phyloP scores from a whole-genome alignment of 2,888 invertebrate species.

The Cabera pusaria region DNA sequence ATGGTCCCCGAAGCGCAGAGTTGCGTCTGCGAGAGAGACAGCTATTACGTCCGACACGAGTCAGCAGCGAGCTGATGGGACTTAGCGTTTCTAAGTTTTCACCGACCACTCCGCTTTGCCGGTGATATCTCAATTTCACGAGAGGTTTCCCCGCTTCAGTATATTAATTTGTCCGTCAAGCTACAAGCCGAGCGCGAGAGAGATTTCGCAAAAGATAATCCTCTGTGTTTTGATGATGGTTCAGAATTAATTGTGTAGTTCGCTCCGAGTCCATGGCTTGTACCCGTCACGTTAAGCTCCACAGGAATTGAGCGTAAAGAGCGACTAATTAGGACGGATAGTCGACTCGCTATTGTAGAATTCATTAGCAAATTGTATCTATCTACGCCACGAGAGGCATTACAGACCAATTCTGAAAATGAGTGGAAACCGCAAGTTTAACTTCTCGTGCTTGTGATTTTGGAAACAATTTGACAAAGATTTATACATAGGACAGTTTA shows the following conservation, averaged over 20 bases:
- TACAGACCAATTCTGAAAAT: conserved; percentile 44
- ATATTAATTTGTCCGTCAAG: conserved; percentile 61
- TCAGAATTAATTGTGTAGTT: conserved; percentile 19
- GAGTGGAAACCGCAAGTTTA: conserved; percentile 25
- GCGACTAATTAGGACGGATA: conserved; percentile 64
- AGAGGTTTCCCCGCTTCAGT: conserved; percentile 61
- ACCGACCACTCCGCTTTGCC: conserved; percentile 58
- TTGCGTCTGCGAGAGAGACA: too few species aligned
- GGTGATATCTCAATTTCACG: conserved; percentile 69
- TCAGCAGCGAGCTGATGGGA: conserved; percentile 55
- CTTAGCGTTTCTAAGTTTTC: conserved; percentile 80
- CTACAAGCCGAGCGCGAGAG: conserved; percentile 43
- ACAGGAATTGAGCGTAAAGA: conserved; percentile 61
- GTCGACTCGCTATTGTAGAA: conserved; percentile 64
- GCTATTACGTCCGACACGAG: conserved; percentile 45
- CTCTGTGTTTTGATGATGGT: conserved; percentile 22
- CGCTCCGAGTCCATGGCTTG: conserved; percentile 43
- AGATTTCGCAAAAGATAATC: conserved; percentile 32
- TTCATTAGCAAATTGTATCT: conserved; percentile 60
- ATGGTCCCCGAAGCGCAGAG: conserved; percentile 27
- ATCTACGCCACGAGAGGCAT: conserved; percentile 45
- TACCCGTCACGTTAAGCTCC: conserved; percentile 49
- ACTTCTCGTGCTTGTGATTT: conserved; percentile 2
- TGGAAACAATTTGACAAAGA: conserved; percentile 11
- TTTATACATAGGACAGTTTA: too few species aligned